Evolutionary conservation across 2,797 vertebrate genomes (phyloP), one percentile per base, ranked within the genome.

Genomic region (Amblyraja radiata): DNA sequence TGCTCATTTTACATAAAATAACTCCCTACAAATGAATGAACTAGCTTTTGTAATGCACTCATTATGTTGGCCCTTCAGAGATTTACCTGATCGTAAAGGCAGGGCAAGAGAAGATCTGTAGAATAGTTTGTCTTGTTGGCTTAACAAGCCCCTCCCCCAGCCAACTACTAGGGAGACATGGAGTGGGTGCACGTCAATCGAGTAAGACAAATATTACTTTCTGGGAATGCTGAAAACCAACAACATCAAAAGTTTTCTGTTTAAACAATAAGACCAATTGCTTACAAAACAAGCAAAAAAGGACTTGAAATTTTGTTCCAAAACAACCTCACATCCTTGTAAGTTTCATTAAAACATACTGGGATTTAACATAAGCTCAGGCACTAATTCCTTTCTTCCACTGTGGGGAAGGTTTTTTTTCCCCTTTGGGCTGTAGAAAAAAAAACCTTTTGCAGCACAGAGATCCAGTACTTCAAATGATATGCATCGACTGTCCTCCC

Each of bases 341-440:
- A 97, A 81, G 90, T 96, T 97, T 96, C 96, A 96, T 96, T 95
- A 97, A 90, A 93, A 91, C 88, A 97, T 95, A 96, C 96, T 96
- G 96, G 97, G 96, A 97, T 97, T 96, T 97, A 95, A 86, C 96
- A 97, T 97, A 97, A 96, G 96, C 97, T 97, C 97, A 97, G 97
- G 97, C 97, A 97, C 97, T 97, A 97, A 97, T 97, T 96, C 95
- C 95, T 95, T 96, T 96, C 96, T 96, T 93, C 96, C 95, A 95
- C 95, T 96, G 96, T 95, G 95, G 94, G 93, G 93, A 93, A 94
- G 93, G 80, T 86, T 91, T 93, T 90, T 81, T 94, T 73, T 73
- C 95, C 95, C 96, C 94, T 90, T 95, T 96, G 95, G 96, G 96
- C 96, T 96, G 96, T 97, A 96, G 96, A 63, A 84, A 71, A 93